A percentile compares a stretch with the other conserved stretches of the same genome.
phyloP scores from a whole-genome alignment of 2,888 invertebrate genomes.

The Eupeodes luniger region DNA sequence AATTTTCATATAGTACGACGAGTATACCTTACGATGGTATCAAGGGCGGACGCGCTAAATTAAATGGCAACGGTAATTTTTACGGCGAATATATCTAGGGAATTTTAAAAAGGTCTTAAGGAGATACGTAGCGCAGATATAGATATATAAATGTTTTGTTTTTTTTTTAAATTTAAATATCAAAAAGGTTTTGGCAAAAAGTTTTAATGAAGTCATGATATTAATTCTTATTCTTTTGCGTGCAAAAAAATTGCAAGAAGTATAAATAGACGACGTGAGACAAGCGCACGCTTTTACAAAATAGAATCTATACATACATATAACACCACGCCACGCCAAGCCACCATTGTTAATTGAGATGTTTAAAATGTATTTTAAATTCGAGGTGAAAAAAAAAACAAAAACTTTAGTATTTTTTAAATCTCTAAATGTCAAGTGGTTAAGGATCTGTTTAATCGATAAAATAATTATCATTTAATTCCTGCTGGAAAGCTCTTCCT shows the following conservation, averaged over 20 bases:
- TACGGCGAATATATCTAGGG: conserved; percentile 34
- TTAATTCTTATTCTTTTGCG: not conserved
- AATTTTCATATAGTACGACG: not conserved
- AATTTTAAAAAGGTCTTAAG: conserved; percentile 60
- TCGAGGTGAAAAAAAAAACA: no score
- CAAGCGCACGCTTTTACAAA: not conserved
- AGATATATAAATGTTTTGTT: not conserved
- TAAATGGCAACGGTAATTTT: conserved; percentile 43
- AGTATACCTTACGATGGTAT: not conserved
- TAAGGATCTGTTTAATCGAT: no score
- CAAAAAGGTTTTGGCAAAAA: conserved; percentile 24
- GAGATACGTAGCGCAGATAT: not conserved
- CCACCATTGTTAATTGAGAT: no score
- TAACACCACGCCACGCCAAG: no score
- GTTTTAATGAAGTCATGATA: conserved; percentile 40
- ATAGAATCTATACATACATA: no score
- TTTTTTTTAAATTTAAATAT: conserved; percentile 28
- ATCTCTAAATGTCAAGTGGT: no score
- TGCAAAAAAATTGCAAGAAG: not conserved
- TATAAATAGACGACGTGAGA: not conserved
- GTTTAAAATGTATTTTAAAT: no score
- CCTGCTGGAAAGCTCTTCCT: no score
- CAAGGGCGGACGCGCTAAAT: not conserved
- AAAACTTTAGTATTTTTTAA: no score
- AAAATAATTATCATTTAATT: no score